Base-by-base conservation (phyloP, 53 echinoderm and acorn worm species). In the Henricia sp. region DNA sequence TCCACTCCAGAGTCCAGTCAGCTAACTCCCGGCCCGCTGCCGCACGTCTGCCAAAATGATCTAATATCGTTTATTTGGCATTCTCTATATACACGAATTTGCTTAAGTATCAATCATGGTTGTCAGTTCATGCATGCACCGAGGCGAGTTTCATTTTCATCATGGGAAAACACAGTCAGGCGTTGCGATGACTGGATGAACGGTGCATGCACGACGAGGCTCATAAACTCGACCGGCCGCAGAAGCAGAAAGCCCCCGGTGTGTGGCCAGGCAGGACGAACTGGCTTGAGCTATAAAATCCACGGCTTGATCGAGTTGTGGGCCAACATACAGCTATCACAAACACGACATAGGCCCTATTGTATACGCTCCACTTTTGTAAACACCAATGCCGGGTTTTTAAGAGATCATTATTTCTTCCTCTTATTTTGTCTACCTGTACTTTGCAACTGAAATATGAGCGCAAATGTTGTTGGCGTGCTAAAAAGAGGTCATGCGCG, bases 41-140 rank as follows among this genome's bases (percentile, higher is more conserved):
- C 56, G 46, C 59, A 33, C 62, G 14, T 14, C 62, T 30, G n/a
- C 30, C 25, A 21, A 62, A 80, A 34, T 80, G 80, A 80, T 63
- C 80, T 80, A 80, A 80, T 50, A 50, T 5, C 30, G 80, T 64
- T 25, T 80, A 80, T 65, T 80, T 33, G 65, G 64, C 35, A 80
- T 80, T 80, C 51, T 80, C n/a, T n/a, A n/a, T n/a, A 80, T 80
- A 80, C 35, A 80, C 50, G 64, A 64, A 80, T 70, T 70, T 70
- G 70, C 24, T 37, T 26, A 24, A 80, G 50, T 80, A 62, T 80
- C 77, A 64, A 80, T 80, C 80, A 80, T 80, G 32, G 46, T 46
- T 35, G 64, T 10, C 34, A 23, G 64, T 48, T 64, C 65, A 32
- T 80, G 80, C 13, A 32, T 37, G 21, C 67, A 67, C 39, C n/a